These are phyloP conservation scores for Heliconius aoede DNA, from an alignment of 2,888 invertebrate genomes.

Conservation along the genomic window DNA sequence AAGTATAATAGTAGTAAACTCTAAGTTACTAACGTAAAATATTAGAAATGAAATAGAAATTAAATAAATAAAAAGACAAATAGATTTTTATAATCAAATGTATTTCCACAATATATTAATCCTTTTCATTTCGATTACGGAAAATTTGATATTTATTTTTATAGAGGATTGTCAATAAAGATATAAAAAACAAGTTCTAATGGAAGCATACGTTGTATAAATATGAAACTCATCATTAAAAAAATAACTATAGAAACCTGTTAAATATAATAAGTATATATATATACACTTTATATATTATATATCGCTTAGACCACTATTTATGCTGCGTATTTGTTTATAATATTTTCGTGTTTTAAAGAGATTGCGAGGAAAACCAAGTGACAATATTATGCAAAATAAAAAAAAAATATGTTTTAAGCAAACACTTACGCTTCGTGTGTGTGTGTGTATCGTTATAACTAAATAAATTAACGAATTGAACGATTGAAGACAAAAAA, in stretches of 20 bases:
- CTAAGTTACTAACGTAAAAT: no score
- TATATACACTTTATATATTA: no score
- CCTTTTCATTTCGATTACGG: slow-evolving; percentile 43
- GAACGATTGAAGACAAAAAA: no score
- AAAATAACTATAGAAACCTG: neutral
- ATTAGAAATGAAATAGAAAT: no score
- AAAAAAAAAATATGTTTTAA: neutral
- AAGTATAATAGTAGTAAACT: no score
- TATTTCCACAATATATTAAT: slow-evolving; percentile 48
- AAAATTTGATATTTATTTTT: slow-evolving; percentile 32
- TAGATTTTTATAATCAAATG: slow-evolving; percentile 37
- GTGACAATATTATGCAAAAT: neutral
- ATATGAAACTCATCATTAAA: neutral
- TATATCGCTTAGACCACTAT: no score
- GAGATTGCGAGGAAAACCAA: neutral
- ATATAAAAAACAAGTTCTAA: neutral
- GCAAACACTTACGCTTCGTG: no score
- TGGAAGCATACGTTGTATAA: neutral
- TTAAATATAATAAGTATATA: no score
- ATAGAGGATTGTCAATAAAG: slow-evolving; percentile 16
- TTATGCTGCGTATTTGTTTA: no score
- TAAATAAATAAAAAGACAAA: no score
- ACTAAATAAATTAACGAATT: no score
- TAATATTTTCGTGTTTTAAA: neutral
- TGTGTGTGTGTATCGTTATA: no score